Base-by-base conservation (phyloP, 2,113 vertebrate genomes). In the Nyctibius bracteatus region DNA sequence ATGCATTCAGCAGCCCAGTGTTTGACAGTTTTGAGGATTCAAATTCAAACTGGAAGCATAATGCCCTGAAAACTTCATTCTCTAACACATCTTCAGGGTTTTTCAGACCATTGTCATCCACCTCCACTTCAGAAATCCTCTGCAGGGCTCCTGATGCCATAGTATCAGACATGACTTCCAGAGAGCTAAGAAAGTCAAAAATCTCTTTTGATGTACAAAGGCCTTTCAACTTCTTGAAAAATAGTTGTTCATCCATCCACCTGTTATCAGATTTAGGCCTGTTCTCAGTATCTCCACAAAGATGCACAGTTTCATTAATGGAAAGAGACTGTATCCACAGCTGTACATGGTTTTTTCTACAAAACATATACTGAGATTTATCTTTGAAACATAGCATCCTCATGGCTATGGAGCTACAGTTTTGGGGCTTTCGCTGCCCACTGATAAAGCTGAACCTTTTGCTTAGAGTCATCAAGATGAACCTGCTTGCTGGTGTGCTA, bases 101-200 rank as follows among this genome's bases (percentile, higher is more conserved):
- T 51, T 91, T 97, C n/a, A 98, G 94, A 4, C 90, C 82, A 4
- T 5, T 25, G 1, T 84, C 95, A 24, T 94, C 97, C 39, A 86
- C 93, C 83, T 98, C 99, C 81, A 99, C 43, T 81, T 99, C 98
- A 39, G 98, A 98, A 73, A 99, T 97, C n/a, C 97, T 98, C 63
- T 98, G 98, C 31, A 99, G 97, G 13, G 97, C 98, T 35, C 96
- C 97, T 1, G 98, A 98, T 3, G 98, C 98, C 98, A 98, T 96
- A 39, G 75, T 88, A 68, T 98, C 98, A 3, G 99, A 98, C 90
- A 99, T 72, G 12, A 90, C 59, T 39, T 97, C 96, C 66, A 98
- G 41, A 0, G 98, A 97, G 41, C 72, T 89, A 67, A 99, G 31
- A 54, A 99, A 98, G 20, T 81, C 67, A 59, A 99, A 95, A 57